A percentile compares a stretch with the other conserved stretches of the same genome.
These are phyloP conservation scores for Tupaia chinensis DNA, from an alignment of 2,113 vertebrate genomes.

Conservation along the genomic window DNA sequence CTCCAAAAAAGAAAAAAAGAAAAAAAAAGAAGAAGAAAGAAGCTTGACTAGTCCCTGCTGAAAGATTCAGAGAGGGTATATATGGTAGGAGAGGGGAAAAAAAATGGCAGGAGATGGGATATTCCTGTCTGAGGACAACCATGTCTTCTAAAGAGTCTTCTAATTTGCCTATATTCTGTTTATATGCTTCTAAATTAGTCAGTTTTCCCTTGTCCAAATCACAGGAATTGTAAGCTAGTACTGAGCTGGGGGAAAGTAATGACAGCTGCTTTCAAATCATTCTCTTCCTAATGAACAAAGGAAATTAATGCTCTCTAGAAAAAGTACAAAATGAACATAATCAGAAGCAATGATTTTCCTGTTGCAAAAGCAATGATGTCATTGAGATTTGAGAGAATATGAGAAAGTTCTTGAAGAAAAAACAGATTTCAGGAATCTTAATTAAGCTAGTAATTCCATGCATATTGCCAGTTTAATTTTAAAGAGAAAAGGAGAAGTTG, in stretches of 20 bases:
- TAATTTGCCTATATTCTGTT: slow-evolving; percentile 11
- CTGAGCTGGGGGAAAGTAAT: neutral
- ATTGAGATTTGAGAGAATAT: neutral
- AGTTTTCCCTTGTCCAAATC: neutral
- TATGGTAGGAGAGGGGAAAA: neutral
- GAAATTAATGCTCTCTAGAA: neutral
- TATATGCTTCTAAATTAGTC: slow-evolving; percentile 37
- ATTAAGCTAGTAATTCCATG: neutral
- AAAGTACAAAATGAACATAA: slow-evolving; percentile 40
- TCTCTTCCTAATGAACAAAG: slow-evolving; percentile 37
- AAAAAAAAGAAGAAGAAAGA: neutral
- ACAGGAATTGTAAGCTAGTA: neutral
- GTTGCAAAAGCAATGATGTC: slow-evolving; percentile 39
- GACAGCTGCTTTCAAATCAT: slow-evolving; percentile 41
- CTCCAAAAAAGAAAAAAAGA: too few relatives aligned
- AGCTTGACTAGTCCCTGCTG: neutral
- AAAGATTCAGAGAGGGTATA: neutral
- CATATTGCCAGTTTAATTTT: slow-evolving; percentile 36
- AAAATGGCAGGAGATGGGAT: neutral
- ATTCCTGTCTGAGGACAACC: neutral
- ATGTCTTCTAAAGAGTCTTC: neutral
- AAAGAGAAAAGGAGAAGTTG: neutral
- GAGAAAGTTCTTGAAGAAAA: slow-evolving; percentile 21
- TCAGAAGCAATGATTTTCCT: neutral
- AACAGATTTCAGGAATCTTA: slow-evolving; percentile 25